Evolutionary conservation across 2,888 invertebrate genomes (phyloP).

Genomic region (Drosophila anomalata): DNA sequence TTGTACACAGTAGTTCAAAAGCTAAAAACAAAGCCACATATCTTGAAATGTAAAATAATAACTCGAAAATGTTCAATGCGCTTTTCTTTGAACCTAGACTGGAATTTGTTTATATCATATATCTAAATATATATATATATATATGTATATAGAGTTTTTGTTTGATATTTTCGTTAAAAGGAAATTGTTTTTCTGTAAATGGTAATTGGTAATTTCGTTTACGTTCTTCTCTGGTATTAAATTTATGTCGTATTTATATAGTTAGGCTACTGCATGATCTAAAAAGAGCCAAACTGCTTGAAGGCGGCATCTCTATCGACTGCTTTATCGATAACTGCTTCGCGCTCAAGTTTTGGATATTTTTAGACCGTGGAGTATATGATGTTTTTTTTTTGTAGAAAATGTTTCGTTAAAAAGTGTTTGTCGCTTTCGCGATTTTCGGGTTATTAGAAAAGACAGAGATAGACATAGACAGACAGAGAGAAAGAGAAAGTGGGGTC

Average conservation of each 20-base stretch:
- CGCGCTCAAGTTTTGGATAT: background rate
- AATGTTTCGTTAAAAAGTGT: slow-evolving; percentile 65
- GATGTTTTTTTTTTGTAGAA: slow-evolving; percentile 50
- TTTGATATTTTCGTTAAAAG: slow-evolving; percentile 32
- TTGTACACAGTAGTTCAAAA: slow-evolving; percentile 57
- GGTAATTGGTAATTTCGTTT: slow-evolving; percentile 26
- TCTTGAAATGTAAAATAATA: slow-evolving; percentile 15
- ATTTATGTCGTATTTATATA: slow-evolving; percentile 33
- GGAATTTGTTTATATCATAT: slow-evolving; percentile 20
- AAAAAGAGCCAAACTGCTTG: background rate
- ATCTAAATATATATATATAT: slow-evolving; percentile 33
- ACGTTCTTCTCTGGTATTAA: slow-evolving; percentile 13
- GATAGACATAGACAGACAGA: slow-evolving; percentile 39
- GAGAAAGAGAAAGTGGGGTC: slow-evolving; percentile 51
- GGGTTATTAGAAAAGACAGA: slow-evolving; percentile 41
- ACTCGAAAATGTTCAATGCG: slow-evolving; percentile 27
- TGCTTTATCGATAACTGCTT: background rate
- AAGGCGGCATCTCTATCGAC: background rate
- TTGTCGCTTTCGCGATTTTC: slow-evolving; percentile 3
- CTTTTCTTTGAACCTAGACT: slow-evolving; percentile 15
- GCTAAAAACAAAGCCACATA: slow-evolving; percentile 19
- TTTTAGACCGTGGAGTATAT: background rate
- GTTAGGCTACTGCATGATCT: slow-evolving; percentile 38
- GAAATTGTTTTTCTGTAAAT: slow-evolving; percentile 27
- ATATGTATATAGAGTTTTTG: slow-evolving; percentile 12